These are phyloP conservation scores for Euproctis similis DNA, from an alignment of 2,888 invertebrate species.

Conservation along the genomic window DNA sequence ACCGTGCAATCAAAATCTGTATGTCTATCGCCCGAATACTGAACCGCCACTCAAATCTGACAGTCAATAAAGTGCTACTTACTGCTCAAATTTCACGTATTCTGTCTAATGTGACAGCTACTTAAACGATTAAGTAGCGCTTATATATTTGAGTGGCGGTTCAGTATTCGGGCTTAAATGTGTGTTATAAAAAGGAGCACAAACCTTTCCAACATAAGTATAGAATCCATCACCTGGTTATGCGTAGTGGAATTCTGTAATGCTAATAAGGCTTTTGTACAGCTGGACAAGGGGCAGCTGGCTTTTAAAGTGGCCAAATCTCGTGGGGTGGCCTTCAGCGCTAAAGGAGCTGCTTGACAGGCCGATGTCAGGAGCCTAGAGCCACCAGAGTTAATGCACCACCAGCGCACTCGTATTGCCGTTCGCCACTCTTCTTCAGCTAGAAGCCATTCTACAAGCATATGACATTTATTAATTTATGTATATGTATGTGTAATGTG, in stretches of 20 bases:
- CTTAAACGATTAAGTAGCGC: no score
- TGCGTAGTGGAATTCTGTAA: slow-evolving; percentile 81
- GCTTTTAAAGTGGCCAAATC: slow-evolving; percentile 69
- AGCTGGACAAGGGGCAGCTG: slow-evolving; percentile 69
- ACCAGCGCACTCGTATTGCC: slow-evolving; percentile 54
- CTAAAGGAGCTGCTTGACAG: slow-evolving; percentile 35
- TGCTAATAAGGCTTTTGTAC: slow-evolving; percentile 68
- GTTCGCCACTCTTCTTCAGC: slow-evolving; percentile 50
- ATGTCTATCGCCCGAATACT: no score
- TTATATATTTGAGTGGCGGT: no score
- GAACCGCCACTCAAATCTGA: no score
- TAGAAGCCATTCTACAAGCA: slow-evolving; percentile 51
- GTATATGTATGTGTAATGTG: no score
- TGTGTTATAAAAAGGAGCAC: no score
- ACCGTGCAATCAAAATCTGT: no score
- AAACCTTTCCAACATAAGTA: slow-evolving; percentile 76
- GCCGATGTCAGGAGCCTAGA: slow-evolving; percentile 29
- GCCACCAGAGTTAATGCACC: slow-evolving; percentile 40
- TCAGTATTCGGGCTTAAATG: no score
- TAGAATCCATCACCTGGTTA: slow-evolving; percentile 68
- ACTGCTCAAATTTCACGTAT: no score
- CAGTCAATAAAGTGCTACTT: no score
- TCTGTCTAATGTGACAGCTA: no score
- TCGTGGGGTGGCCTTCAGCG: slow-evolving; percentile 34
- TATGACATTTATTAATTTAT: no score